Evolutionary conservation across 2,888 invertebrate genomes (phyloP), one percentile per base, ranked within the genome.

Genomic region (Hirtodrosophila confusa): DNA sequence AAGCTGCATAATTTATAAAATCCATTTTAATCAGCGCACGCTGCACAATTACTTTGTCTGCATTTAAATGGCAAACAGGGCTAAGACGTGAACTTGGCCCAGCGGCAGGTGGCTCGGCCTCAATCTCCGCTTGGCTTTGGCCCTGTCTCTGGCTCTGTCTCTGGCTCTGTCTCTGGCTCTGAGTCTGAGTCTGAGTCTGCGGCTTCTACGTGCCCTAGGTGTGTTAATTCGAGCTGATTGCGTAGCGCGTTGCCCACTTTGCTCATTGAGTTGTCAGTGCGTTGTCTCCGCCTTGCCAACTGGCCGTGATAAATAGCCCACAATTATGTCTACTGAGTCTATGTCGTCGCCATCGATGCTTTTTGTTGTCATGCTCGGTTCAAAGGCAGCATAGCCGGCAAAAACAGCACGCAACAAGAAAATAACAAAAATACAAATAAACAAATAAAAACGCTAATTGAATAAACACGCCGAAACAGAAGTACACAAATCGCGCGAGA

Each of bases 41-140:
- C 74, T 79, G 90, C 76, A 80, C 89, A 79, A 88, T 89, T 87
- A 89, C 88, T 88, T 86, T 89, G 89, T 89, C 90, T 89, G 89
- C 89, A 89, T 90, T 88, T 90, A 86, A 90, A 88, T 86, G 88
- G 71, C 53, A 29, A 37, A 69, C 63, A 72, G 70, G 62, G 74
- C 78, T 51, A 64, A 62, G 66, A 61, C 56, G 48, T 82, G 88
- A 87, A 87, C 85, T 73, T 79, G 79, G 69, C 79, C 78, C 73
- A 78, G 76, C 88, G 77, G 88, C 88, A 80, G 80, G 86, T 85
- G 88, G 66, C 75, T 55, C 39, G 33, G 29, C 10, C 35, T 39
- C 23, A 7, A 11, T 27, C 49, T 48, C 17, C 17, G 17, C 17
- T 2, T 17, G 17, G 17, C 17, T 17, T 2, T 12, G 23, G 7